Conservation (phyloP, 2,113 vertebrate species). For the Amphilophus citrinellus region DNA sequence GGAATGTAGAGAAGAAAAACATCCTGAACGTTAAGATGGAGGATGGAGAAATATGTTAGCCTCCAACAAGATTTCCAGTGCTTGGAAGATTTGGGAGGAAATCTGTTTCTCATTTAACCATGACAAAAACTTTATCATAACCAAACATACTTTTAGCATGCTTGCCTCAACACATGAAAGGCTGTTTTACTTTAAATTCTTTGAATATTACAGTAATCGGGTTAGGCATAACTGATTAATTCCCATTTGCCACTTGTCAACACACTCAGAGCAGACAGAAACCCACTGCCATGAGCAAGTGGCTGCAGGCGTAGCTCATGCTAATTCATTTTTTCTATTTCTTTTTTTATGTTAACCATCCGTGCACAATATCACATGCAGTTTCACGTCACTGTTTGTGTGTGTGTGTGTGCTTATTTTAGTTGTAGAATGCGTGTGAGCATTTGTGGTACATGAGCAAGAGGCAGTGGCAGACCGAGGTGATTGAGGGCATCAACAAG, state of each 20-base stretch:
- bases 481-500: background rate
- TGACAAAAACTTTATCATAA: background rate
- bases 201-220: constrained; percentile 10
- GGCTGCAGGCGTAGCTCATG: background rate
- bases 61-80: background rate
- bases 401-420: background rate
- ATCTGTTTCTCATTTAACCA: background rate
- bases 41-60: background rate
- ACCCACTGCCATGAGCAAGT: background rate
- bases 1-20: background rate
- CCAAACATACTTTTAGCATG: background rate
- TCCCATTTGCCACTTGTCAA: background rate
- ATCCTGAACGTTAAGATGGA: background rate
- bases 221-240: constrained; percentile 32
- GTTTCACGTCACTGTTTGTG: background rate
- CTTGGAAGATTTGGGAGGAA: background rate
- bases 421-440: background rate
- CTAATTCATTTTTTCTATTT: background rate
- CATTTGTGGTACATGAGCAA: background rate
- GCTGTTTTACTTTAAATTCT: constrained; percentile 17
- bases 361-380: background rate
- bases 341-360: background rate
- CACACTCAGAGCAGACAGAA: background rate
- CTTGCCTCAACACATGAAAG: background rate
- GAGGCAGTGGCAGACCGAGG: background rate